A percentile compares a stretch with the other conserved stretches of the same genome.
Conservation (phyloP, 1,140 invertebrate genomes). For the Popillia japonica region DNA sequence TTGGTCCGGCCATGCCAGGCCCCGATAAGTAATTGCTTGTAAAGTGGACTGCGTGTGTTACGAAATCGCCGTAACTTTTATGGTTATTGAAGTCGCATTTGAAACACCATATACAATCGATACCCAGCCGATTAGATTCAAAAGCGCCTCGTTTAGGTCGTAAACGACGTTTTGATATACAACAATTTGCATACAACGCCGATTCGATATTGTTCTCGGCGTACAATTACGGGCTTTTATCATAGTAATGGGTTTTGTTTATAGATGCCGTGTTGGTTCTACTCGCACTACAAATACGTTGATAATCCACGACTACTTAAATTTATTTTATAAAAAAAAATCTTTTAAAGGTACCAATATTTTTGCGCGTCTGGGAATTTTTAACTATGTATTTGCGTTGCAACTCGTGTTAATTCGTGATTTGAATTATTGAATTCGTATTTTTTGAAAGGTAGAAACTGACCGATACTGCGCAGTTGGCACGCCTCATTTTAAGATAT, state of each 20-base stretch:
- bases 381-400: neutral
- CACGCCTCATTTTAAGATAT: conserved; percentile 8
- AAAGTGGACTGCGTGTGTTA: neutral
- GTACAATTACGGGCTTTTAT: no score
- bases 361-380: no score
- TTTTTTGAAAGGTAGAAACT: conserved; percentile 8
- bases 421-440: neutral
- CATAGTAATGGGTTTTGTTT: no score
- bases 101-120: neutral
- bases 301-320: no score
- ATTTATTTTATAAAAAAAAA: no score
- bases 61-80: neutral
- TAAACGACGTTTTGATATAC: neutral
- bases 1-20: neutral
- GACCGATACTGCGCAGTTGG: neutral
- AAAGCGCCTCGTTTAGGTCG: neutral
- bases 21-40: conserved; percentile 4
- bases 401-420: neutral
- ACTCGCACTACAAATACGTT: no score
- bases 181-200: no score
- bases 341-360: no score
- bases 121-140: neutral
- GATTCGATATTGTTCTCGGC: no score
- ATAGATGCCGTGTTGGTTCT: no score
- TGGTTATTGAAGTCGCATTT: neutral